Conservation (phyloP, 2,113 vertebrate genomes). For the Trinectes maculatus region DNA sequence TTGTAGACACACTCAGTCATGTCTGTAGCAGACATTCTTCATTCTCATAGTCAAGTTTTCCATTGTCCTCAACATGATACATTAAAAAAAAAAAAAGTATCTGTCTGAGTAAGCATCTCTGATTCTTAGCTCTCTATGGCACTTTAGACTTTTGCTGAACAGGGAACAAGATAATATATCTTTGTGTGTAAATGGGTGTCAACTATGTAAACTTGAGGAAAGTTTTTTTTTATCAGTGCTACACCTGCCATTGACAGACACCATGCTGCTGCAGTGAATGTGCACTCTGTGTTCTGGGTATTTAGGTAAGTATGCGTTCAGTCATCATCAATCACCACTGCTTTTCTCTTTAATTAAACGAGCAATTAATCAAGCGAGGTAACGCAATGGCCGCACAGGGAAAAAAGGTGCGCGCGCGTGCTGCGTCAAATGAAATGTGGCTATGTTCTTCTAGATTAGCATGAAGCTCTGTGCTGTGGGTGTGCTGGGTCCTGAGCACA, state of each 20-base stretch:
- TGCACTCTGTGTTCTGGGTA: background rate
- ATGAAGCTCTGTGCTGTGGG: constrained; percentile 14
- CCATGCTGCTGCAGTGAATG: constrained; percentile 8
- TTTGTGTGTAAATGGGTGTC: constrained; percentile 52
- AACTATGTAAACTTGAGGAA: constrained; percentile 62
- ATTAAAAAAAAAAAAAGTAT: background rate
- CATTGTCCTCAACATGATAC: constrained; percentile 4
- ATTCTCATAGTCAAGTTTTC: constrained; percentile 24
- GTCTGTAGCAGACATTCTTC: constrained; percentile 39
- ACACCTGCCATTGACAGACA: constrained; percentile 60
- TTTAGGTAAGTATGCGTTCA: constrained; percentile 7
- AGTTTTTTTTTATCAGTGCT: constrained; percentile 46
- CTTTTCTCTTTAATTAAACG: background rate
- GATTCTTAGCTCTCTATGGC: constrained; percentile 27
- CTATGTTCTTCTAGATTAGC: constrained; percentile 1
- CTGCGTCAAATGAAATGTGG: constrained; percentile 3
- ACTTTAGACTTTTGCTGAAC: constrained; percentile 23
- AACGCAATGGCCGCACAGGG: background rate
- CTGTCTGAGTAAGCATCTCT: constrained; percentile 11
- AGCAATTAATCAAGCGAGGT: background rate
- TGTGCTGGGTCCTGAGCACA: constrained; percentile 25
- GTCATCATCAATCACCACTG: background rate
- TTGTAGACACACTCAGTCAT: constrained; percentile 30
- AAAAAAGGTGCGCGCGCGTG: background rate
- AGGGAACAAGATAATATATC: constrained; percentile 48